These are phyloP conservation scores for Psilopsiagon aurifrons DNA, from an alignment of 2,113 vertebrate species.

Conservation along the genomic window DNA sequence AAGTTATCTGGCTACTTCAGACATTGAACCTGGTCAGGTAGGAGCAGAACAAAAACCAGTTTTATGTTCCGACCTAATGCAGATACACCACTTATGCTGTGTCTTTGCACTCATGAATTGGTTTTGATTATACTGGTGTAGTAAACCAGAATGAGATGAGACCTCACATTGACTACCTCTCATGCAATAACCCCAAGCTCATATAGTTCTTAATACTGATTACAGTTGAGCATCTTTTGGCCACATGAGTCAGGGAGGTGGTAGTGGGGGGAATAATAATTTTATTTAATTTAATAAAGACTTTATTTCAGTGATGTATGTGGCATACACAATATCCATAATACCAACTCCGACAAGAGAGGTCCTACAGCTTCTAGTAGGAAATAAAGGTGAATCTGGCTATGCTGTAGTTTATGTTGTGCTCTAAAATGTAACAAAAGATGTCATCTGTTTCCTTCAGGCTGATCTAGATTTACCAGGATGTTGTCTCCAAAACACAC, in stretches of 20 bases:
- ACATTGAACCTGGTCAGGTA: not conserved
- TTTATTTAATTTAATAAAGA: not conserved
- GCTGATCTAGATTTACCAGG: conserved; percentile 42
- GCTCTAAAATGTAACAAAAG: conserved; percentile 56
- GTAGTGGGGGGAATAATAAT: not conserved
- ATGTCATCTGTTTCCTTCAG: conserved; percentile 51
- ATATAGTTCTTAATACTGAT: not conserved
- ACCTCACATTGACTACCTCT: conserved; percentile 46
- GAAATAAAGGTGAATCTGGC: conserved; percentile 25
- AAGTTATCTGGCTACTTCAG: not conserved
- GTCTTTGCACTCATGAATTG: not conserved
- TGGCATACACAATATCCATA: not conserved
- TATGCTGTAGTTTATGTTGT: conserved; percentile 59
- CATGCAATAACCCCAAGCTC: conserved; percentile 1
- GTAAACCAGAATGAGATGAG: not conserved
- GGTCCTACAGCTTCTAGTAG: conserved; percentile 36
- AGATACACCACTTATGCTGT: not conserved
- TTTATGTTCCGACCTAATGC: not conserved
- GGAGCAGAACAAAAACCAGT: not conserved
- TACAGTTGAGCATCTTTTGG: not conserved
- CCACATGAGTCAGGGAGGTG: conserved; percentile 1
- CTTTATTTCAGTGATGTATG: not conserved
- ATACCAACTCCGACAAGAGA: not conserved
- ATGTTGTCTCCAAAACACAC: not conserved
- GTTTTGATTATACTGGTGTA: not conserved